phyloP scores from a whole-genome alignment of 2,797 vertebrate species.

The Argentina silus region DNA sequence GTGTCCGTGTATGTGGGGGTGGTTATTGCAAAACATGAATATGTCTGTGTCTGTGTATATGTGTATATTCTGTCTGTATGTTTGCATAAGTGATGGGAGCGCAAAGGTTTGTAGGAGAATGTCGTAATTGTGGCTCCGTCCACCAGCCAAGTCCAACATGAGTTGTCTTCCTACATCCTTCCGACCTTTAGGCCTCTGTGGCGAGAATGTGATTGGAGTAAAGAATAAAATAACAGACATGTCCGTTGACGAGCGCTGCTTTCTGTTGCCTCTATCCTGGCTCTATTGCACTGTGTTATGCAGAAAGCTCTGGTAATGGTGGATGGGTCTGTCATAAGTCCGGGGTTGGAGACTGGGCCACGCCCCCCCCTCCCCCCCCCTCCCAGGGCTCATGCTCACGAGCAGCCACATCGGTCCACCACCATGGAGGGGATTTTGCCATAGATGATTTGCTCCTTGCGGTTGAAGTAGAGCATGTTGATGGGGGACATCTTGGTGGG shows the following conservation, averaged over 20 bases:
- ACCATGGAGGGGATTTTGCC: conserved; percentile 98
- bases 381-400: conserved; percentile 74
- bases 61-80: conserved; percentile 28
- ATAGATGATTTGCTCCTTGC: conserved; percentile 95
- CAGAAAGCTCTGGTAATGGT: conserved; percentile 79
- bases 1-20: conserved; percentile 9
- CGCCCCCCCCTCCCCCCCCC: conserved; percentile 35
- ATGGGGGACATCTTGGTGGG: conserved; percentile 98
- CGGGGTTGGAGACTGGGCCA: conserved; percentile 40
- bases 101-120: conserved; percentile 48
- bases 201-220: conserved; percentile 50
- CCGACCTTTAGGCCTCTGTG: too few species aligned
- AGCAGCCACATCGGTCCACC: conserved; percentile 96
- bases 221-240: conserved; percentile 52
- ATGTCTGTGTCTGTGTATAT: conserved; percentile 29
- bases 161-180: conserved; percentile 58
- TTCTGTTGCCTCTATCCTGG: conserved; percentile 71
- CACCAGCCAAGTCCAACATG: conserved; percentile 58
- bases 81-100: conserved; percentile 56
- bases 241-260: conserved; percentile 60
- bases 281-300: conserved; percentile 84
- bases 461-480: conserved; percentile 98
- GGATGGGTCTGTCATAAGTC: conserved; percentile 73
- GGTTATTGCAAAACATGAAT: too few species aligned
- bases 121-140: conserved; percentile 65